phyloP scores from a whole-genome alignment of 1,140 invertebrate genomes.

The Bombus balteatus region DNA sequence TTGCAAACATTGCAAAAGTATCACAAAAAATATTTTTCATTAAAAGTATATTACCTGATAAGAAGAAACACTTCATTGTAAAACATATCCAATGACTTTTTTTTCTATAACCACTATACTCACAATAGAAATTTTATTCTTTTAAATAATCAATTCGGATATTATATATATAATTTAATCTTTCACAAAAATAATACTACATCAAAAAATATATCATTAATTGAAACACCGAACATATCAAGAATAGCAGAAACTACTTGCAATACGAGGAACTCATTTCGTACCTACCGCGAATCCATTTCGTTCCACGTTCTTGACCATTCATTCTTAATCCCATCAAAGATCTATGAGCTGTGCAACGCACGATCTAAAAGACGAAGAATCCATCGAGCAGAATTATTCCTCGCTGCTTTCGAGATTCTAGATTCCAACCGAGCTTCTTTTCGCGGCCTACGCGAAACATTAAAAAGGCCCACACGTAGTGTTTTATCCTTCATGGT shows the following conservation, averaged over 20 bases:
- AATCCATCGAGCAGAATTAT: not conserved
- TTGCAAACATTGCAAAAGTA: not conserved
- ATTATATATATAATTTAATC: no score
- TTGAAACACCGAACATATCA: not conserved
- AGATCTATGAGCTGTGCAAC: not conserved
- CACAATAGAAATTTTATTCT: no score
- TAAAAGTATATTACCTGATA: no score
- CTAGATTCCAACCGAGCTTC: not conserved
- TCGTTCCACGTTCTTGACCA: not conserved
- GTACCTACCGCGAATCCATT: not conserved
- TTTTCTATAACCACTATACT: no score
- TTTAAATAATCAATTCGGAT: no score
- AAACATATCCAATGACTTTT: no score
- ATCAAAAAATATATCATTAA: no score
- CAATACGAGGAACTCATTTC: not conserved
- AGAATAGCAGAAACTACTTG: not conserved
- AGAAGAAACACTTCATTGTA: no score
- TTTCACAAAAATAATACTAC: no score
- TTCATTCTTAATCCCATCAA: not conserved
- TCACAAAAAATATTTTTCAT: no score
- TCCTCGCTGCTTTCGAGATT: not conserved
- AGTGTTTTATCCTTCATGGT: not conserved
- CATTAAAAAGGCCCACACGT: not conserved
- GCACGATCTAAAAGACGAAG: not conserved
- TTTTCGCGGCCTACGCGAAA: constrained; percentile 11